Conservation (phyloP, 2,113 vertebrate genomes). For the Anseranas semipalmata region DNA sequence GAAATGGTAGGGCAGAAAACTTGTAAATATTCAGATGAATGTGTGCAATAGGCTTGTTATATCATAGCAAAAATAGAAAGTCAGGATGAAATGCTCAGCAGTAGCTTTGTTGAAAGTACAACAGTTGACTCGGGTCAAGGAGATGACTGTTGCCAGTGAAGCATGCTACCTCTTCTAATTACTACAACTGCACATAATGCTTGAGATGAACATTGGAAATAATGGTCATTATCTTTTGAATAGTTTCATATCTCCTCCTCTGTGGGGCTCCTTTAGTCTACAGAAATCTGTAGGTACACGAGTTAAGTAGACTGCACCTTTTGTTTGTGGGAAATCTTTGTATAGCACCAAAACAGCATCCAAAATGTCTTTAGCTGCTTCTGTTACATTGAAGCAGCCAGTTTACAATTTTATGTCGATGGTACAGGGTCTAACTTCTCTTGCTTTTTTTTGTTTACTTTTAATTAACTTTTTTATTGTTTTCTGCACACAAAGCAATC, state of each 20-base stretch:
- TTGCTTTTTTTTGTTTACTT: background rate
- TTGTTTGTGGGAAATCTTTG: background rate
- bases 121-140: background rate
- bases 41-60: rapidly evolving
- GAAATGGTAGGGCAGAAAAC: background rate
- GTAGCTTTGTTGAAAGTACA: background rate
- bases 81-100: background rate
- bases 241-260: background rate
- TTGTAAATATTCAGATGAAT: rapidly evolving
- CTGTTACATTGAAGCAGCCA: background rate
- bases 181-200: background rate
- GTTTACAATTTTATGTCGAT: background rate
- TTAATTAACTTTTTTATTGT: constrained; percentile 15
- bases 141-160: background rate
- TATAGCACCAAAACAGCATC: background rate
- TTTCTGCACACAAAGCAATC: background rate
- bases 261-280: background rate
- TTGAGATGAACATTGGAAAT: background rate
- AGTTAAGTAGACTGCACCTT: background rate
- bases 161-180: background rate
- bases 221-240: background rate
- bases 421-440: background rate
- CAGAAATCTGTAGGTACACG: background rate
- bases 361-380: background rate
- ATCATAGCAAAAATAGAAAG: background rate